phyloP scores from a whole-genome alignment of 1,140 invertebrate species.

The Caenorhabditis brenneri region DNA sequence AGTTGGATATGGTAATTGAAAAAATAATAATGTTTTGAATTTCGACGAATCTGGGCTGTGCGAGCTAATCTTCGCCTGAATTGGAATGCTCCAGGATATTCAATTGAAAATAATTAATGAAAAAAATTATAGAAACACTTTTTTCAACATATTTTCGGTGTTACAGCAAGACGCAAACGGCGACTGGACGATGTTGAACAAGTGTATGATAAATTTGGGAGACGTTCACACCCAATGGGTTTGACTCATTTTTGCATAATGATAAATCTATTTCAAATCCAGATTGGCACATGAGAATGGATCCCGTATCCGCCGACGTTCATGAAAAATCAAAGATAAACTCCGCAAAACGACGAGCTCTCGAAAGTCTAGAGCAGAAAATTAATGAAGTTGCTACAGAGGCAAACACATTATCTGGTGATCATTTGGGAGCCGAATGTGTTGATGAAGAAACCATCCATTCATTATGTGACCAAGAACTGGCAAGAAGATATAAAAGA shows the following conservation, averaged over 20 bases:
- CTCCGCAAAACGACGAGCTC: not conserved
- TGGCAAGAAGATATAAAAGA: not conserved
- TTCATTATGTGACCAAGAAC: not conserved
- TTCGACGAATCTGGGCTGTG: too few species aligned
- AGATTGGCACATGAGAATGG: constrained; percentile 13
- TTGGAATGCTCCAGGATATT: too few species aligned
- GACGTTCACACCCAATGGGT: constrained; percentile 10
- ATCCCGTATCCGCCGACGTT: not conserved
- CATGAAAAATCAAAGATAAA: not conserved
- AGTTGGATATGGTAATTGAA: constrained; percentile 22
- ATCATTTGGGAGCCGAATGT: too few species aligned
- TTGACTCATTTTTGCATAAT: not conserved
- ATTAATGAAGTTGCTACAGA: not conserved
- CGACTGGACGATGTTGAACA: constrained; percentile 3
- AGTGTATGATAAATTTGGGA: not conserved
- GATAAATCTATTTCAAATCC: not conserved
- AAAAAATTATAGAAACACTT: too few species aligned
- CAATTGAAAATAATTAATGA: too few species aligned
- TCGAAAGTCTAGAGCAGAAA: not conserved
- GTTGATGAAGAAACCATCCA: not conserved
- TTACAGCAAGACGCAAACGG: not conserved
- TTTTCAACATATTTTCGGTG: too few species aligned
- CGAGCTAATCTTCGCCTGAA: too few species aligned
- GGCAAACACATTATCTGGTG: too few species aligned
- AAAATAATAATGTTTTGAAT: too few species aligned